These are phyloP conservation scores for Drosophila nigritarsus DNA, from an alignment of 2,888 invertebrate genomes.

Conservation along the genomic window DNA sequence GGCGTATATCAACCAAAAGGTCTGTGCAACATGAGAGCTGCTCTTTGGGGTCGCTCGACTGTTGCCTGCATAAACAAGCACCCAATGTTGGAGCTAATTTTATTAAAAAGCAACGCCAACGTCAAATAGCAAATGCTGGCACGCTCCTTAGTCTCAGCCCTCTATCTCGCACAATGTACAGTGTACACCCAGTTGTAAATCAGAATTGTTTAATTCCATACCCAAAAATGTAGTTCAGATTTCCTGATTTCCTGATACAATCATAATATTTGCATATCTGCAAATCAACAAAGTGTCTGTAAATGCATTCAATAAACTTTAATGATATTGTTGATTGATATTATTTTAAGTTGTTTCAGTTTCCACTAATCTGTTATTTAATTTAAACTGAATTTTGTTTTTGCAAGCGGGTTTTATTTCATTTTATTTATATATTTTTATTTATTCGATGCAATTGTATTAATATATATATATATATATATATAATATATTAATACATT, in stretches of 20 bases:
- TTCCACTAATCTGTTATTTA: background rate
- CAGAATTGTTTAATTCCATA: slow-evolving; percentile 41
- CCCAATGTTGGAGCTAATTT: slow-evolving; percentile 74
- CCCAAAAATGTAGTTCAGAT: slow-evolving; percentile 37
- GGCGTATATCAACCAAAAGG: slow-evolving; percentile 27
- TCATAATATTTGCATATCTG: slow-evolving; percentile 20
- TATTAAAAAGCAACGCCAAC: slow-evolving; percentile 71
- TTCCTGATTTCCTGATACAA: slow-evolving; percentile 44
- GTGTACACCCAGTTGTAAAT: slow-evolving; percentile 38
- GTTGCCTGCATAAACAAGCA: slow-evolving; percentile 74
- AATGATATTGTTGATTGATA: slow-evolving; percentile 12
- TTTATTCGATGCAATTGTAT: background rate
- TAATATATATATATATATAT: no score
- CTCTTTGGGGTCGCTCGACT: slow-evolving; percentile 52
- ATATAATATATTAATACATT: no score
- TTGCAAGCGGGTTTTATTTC: background rate
- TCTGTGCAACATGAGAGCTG: slow-evolving; percentile 55
- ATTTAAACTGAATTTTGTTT: slow-evolving; percentile 3
- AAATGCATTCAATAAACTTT: slow-evolving; percentile 4
- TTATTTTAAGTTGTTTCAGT: background rate
- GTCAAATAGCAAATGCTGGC: slow-evolving; percentile 48
- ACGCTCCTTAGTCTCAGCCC: background rate
- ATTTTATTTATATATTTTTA: background rate
- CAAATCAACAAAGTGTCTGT: slow-evolving; percentile 10
- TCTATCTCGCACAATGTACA: slow-evolving; percentile 8